Conservation (phyloP, 2,888 invertebrate species). For the Tillus elongatus region DNA sequence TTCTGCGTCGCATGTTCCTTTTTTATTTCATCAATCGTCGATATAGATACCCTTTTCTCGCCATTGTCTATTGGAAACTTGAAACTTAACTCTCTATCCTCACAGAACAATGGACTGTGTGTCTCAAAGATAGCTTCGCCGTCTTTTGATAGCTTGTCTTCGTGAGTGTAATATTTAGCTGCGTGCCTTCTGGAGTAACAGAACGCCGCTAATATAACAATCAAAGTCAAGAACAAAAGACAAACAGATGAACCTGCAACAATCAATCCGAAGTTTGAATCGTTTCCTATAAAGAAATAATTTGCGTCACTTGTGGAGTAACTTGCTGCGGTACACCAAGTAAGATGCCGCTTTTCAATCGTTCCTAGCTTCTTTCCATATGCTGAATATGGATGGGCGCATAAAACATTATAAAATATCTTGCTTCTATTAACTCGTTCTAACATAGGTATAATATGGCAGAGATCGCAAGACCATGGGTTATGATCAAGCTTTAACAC, state of each 20-base stretch:
- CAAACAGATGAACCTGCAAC: constrained; percentile 50
- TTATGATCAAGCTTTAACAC: constrained; percentile 48
- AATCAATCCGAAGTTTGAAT: constrained; percentile 47
- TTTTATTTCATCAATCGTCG: constrained; percentile 41
- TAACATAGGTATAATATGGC: constrained; percentile 53
- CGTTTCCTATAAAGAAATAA: constrained; percentile 43
- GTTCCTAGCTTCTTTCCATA: constrained; percentile 43
- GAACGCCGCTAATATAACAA: constrained; percentile 45
- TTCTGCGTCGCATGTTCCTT: constrained; percentile 34
- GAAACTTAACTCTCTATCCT: constrained; percentile 48
- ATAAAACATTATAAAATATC: constrained; percentile 47
- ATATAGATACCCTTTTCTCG: constrained; percentile 39
- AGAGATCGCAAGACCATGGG: constrained; percentile 61
- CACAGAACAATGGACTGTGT: constrained; percentile 41
- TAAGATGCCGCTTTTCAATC: constrained; percentile 38
- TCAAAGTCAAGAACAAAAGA: constrained; percentile 43
- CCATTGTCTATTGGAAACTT: constrained; percentile 45
- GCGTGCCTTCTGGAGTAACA: constrained; percentile 63
- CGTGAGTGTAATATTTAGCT: constrained; percentile 73
- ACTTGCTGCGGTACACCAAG: constrained; percentile 49
- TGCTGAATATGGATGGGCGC: constrained; percentile 51
- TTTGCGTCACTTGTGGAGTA: constrained; percentile 46
- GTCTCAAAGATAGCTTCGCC: constrained; percentile 42
- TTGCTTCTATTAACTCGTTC: constrained; percentile 48
- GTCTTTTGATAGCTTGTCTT: constrained; percentile 50